phyloP scores from a whole-genome alignment of 2,888 invertebrate species.

The Lasioglossum calceatum region DNA sequence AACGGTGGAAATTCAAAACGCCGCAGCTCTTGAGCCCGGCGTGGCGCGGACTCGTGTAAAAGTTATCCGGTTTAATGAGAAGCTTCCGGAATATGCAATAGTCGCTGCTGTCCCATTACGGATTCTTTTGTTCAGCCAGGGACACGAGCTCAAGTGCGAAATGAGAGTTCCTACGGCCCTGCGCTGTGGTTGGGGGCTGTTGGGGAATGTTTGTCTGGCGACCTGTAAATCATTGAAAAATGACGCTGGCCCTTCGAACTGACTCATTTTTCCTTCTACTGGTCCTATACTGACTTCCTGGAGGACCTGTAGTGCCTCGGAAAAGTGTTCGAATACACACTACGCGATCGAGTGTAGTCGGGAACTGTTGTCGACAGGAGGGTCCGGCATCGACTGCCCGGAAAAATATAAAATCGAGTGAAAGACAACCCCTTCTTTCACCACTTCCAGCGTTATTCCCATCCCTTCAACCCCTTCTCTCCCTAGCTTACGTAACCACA shows the following conservation, averaged over 20 bases:
- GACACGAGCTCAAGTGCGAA: slow-evolving; percentile 25
- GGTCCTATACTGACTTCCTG: not conserved
- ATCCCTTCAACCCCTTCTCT: not conserved
- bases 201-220: slow-evolving; percentile 26
- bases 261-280: not conserved
- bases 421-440: not conserved
- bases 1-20: slow-evolving; percentile 21
- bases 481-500: not conserved
- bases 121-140: slow-evolving; percentile 50
- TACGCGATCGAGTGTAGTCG: not conserved
- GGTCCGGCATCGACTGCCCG: not conserved
- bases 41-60: slow-evolving; percentile 26
- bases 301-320: not conserved
- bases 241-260: not conserved
- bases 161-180: slow-evolving; percentile 14
- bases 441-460: not conserved
- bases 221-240: slow-evolving; percentile 5
- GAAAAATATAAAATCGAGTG: slow-evolving; percentile 10
- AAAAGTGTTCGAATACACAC: too few species aligned
- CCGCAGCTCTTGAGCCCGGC: not conserved
- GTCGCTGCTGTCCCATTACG: slow-evolving; percentile 44
- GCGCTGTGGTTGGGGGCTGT: not conserved
- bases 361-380: not conserved
- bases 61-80: slow-evolving; percentile 55
- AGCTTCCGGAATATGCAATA: slow-evolving; percentile 53